These are phyloP conservation scores for Emydocephalus ijimae DNA, from an alignment of 2,113 vertebrate genomes.

Conservation along the genomic window DNA sequence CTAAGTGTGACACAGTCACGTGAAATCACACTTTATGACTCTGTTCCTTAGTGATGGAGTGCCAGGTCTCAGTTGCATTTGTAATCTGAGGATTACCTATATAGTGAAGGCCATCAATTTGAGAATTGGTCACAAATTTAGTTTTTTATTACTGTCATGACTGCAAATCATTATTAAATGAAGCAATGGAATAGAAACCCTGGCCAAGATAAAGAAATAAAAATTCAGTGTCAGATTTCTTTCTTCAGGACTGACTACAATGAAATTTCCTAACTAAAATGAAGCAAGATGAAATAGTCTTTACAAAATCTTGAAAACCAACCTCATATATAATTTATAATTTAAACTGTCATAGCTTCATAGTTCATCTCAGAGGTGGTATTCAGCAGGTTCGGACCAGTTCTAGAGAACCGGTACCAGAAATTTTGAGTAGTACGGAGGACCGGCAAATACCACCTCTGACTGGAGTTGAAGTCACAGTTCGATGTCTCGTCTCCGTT, in stretches of 20 bases:
- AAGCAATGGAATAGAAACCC: background rate
- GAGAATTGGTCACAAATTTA: background rate
- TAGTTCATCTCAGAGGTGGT: too few relatives aligned
- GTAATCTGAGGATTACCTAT: background rate
- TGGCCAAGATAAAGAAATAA: background rate
- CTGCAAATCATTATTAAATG: background rate
- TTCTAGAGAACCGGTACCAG: too few relatives aligned
- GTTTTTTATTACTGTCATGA: background rate
- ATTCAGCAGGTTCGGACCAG: too few relatives aligned
- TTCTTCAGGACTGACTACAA: background rate
- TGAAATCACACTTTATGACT: background rate
- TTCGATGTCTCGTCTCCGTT: too few relatives aligned
- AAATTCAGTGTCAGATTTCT: background rate
- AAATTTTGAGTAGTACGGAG: too few relatives aligned
- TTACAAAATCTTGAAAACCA: background rate
- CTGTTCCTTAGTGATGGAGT: background rate
- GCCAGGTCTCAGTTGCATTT: background rate
- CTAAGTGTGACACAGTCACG: background rate
- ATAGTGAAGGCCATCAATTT: background rate
- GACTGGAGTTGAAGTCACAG: too few relatives aligned
- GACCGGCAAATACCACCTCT: too few relatives aligned
- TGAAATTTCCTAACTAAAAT: background rate
- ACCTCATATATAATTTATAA: background rate
- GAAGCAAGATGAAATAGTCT: background rate
- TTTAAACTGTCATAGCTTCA: background rate